phyloP scores from a whole-genome alignment of 2,888 invertebrate species.

The Mesorhabditis sp. region DNA sequence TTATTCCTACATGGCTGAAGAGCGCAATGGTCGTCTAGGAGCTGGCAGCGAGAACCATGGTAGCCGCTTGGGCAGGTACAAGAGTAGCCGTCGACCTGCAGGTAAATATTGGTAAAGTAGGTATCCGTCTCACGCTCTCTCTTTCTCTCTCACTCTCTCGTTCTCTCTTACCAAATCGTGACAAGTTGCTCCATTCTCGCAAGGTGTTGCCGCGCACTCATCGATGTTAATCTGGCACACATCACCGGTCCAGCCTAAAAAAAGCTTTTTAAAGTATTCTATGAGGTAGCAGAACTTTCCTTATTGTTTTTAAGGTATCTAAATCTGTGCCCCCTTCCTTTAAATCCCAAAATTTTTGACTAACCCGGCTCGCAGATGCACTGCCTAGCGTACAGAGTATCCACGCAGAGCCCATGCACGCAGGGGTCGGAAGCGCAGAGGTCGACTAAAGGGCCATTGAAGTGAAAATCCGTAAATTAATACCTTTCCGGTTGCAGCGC shows the following conservation, averaged over 20 bases:
- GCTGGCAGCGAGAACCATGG: conserved; percentile 81
- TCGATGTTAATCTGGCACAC: conserved; percentile 67
- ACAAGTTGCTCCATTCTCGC: conserved; percentile 87
- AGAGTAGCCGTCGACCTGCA: conserved; percentile 64
- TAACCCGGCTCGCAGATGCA: conserved; percentile 39
- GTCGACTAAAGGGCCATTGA: conserved; percentile 65
- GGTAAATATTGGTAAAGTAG: neutral
- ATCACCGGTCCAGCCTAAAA: conserved; percentile 25
- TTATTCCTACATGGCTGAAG: conserved; percentile 64
- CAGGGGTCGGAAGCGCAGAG: conserved; percentile 85
- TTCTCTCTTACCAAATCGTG: conserved; percentile 67
- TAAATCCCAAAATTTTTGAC: too few relatives aligned
- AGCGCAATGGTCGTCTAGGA: conserved; percentile 85
- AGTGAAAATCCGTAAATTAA: neutral
- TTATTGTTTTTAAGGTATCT: too few relatives aligned
- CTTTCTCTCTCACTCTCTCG: too few relatives aligned
- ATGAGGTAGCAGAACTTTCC: too few relatives aligned
- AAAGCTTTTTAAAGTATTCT: neutral
- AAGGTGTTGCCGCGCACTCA: conserved; percentile 83
- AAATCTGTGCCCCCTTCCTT: too few relatives aligned
- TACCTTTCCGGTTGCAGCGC: conserved; percentile 83
- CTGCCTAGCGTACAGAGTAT: conserved; percentile 74
- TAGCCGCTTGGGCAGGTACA: conserved; percentile 90
- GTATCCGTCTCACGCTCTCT: neutral
- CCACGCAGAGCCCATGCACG: conserved; percentile 72